phyloP scores from a whole-genome alignment of 2,888 invertebrate species.

The Pammene aurita region DNA sequence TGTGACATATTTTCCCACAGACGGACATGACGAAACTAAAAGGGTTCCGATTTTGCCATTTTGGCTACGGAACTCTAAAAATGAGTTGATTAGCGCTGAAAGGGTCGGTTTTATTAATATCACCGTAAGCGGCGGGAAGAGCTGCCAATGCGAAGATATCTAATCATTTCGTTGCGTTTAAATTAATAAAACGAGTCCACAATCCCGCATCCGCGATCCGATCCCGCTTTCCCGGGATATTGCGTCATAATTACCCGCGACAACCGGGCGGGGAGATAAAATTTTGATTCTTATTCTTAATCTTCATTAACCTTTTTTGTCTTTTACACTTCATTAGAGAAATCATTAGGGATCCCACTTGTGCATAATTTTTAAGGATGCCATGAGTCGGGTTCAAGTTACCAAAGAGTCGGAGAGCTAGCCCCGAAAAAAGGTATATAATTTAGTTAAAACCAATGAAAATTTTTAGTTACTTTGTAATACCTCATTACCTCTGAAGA shows the following conservation, averaged over 20 bases:
- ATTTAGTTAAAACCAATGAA: too few relatives aligned
- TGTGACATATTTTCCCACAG: too few relatives aligned
- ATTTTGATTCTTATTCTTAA: constrained; percentile 36
- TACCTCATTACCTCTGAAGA: too few relatives aligned
- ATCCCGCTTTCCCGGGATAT: constrained; percentile 33
- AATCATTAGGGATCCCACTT: constrained; percentile 22
- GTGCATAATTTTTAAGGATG: not conserved
- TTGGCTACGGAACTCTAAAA: too few relatives aligned
- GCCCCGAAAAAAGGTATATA: too few relatives aligned
- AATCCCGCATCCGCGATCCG: constrained; percentile 36
- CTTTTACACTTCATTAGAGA: constrained; percentile 35
- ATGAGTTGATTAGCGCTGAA: constrained; percentile 25
- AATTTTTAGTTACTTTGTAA: too few relatives aligned
- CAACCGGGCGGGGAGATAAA: constrained; percentile 38
- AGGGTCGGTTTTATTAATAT: constrained; percentile 39
- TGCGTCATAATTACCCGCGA: constrained; percentile 42
- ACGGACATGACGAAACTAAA: too few relatives aligned
- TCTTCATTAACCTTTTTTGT: constrained; percentile 39
- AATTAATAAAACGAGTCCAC: constrained; percentile 39
- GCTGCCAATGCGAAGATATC: constrained; percentile 35
- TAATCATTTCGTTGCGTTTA: constrained; percentile 37
- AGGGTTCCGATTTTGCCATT: too few relatives aligned
- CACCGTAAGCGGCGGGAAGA: constrained; percentile 28
- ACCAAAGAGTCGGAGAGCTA: not conserved
- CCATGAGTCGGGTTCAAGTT: constrained; percentile 1